Evolutionary conservation across 2,888 invertebrate species (phyloP), one percentile per base, ranked within the genome.

Genomic region (Acrobasis consociella): DNA sequence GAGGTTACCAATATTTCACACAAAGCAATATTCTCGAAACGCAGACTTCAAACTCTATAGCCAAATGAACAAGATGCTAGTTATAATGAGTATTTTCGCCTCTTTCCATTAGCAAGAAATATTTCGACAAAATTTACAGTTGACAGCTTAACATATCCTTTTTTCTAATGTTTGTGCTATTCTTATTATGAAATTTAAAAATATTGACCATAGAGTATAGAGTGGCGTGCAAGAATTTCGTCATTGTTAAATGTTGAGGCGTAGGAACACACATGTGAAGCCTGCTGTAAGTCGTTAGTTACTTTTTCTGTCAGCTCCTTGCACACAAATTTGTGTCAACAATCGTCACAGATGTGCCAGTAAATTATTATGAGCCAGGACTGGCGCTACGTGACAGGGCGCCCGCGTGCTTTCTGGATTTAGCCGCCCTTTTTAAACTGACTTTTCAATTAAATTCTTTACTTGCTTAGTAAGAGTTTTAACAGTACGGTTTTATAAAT

Each of bases 271-370:
- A 88, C 86, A 83, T 89, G 89, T 85, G 79, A 79, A 72, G 80
- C 76, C 78, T 80, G 80, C 72, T 79, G 83, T 76, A 72, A 76
- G 84, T 86, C 86, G 82, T 88, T 86, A 81, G 80, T 84, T 83
- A 79, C 73, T 72, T 81, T 88, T 86, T 83, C 76, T 72, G 72
- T 73, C 67, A 73, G 72, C 75, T 78, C 72, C 76, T 81, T 78
- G 71, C 78, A 81, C 80, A 81, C 76, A 83, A 77, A 78, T 79
- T 74, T 73, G 77, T 88, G 89, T 89, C 89, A 89, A 89, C 89
- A 87, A 85, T 84, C 80, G 82, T 78, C 82, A 87, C 88, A 89
- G 85, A 89, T 89, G 89, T 81, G 80, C 66, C 69, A 75, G 69
- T 78, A 78, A 78, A 80, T 83, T 80, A 81, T 77, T 75, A 73